Conservation (phyloP, 2,888 invertebrate genomes). For the Apamea anceps region DNA sequence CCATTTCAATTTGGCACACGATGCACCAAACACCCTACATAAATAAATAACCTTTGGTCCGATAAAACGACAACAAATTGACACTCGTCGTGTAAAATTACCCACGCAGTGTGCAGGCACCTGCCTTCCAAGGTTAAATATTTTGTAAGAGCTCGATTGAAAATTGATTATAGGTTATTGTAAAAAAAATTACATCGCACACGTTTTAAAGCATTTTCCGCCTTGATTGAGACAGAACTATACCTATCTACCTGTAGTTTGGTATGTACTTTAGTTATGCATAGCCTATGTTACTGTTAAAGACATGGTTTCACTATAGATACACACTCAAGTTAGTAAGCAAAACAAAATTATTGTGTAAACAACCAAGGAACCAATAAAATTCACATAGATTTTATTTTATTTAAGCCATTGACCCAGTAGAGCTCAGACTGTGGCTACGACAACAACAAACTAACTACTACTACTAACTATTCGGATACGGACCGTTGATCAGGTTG, state of each 20-base stretch:
- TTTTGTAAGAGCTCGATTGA: conserved; percentile 13
- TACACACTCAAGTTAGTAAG: no score
- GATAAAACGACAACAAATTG: conserved; percentile 4
- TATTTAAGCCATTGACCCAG: neutral
- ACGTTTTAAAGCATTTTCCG: conserved; percentile 22
- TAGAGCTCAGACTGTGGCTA: neutral
- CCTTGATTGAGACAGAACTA: neutral
- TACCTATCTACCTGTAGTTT: neutral
- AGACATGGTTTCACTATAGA: neutral
- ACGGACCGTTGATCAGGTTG: neutral
- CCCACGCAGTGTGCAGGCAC: neutral
- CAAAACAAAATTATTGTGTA: neutral
- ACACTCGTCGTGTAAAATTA: neutral
- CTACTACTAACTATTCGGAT: neutral
- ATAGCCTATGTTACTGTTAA: neutral
- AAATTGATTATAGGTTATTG: conserved; percentile 14
- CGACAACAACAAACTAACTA: no score
- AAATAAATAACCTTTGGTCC: neutral
- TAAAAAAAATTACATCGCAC: conserved; percentile 13
- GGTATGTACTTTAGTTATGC: neutral
- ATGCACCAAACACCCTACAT: no score
- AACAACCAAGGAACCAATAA: neutral
- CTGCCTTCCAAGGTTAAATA: conserved; percentile 12
- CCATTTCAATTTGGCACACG: no score
- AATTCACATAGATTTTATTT: neutral